A percentile compares a stretch with the other conserved stretches of the same genome.
Conservation (phyloP, 2,113 vertebrate genomes). For the Corythornis cristatus region DNA sequence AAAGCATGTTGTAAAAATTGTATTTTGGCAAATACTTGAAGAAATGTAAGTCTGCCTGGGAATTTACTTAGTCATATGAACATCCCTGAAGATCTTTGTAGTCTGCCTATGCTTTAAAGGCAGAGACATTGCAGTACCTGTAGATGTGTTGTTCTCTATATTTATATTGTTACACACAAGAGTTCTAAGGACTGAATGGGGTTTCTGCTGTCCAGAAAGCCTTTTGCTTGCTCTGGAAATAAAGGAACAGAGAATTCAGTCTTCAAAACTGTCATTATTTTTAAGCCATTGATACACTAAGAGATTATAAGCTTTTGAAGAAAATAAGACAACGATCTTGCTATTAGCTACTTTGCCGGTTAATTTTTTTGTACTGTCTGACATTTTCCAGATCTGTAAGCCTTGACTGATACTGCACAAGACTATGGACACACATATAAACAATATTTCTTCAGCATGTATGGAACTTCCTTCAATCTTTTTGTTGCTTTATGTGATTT, state of each 20-base stretch:
- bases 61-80: not conserved
- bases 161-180: not conserved
- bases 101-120: not conserved
- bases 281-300: not conserved
- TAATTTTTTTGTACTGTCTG: not conserved
- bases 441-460: not conserved
- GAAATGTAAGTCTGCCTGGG: not conserved
- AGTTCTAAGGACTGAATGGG: not conserved
- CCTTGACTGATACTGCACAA: not conserved
- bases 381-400: rapidly evolving
- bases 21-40: not conserved
- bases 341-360: not conserved
- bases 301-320: not conserved
- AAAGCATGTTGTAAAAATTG: not conserved
- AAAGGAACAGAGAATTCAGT: not conserved
- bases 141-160: rapidly evolving
- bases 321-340: not conserved
- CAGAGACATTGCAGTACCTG: not conserved
- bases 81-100: not conserved
- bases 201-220: not conserved
- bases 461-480: not conserved
- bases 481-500: not conserved
- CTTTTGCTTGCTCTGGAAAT: not conserved
- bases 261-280: not conserved
- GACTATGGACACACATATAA: not conserved